These are phyloP conservation scores for Physocephala rufipes DNA, from an alignment of 2,888 invertebrate genomes.

Conservation along the genomic window DNA sequence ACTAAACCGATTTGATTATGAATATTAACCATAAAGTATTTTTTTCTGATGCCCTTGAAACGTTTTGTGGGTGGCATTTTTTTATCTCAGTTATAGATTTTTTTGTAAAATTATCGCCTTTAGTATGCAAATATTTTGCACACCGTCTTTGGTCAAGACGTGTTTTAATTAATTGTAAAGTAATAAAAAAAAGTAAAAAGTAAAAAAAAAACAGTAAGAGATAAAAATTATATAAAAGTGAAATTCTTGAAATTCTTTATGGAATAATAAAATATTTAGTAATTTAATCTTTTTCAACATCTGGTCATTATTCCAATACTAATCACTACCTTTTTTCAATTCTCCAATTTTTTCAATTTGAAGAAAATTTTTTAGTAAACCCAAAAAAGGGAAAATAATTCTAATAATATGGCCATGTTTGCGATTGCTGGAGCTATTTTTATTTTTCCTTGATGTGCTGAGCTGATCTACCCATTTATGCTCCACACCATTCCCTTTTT, in stretches of 20 bases:
- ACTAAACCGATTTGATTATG: too few relatives aligned
- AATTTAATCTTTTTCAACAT: background rate
- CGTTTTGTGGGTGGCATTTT: conserved; percentile 21
- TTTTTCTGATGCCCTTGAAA: conserved; percentile 15
- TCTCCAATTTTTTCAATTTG: too few relatives aligned
- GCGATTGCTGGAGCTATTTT: background rate
- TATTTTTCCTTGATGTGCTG: conserved; percentile 3
- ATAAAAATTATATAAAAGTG: too few relatives aligned
- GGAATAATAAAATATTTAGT: background rate
- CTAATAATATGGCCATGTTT: background rate
- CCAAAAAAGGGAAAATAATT: too few relatives aligned
- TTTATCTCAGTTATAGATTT: background rate
- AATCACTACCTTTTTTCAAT: too few relatives aligned
- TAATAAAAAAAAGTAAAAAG: background rate
- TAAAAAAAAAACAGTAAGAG: background rate
- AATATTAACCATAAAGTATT: background rate
- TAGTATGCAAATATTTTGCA: conserved; percentile 22
- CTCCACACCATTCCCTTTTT: background rate
- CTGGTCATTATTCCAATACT: background rate
- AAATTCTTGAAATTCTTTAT: too few relatives aligned
- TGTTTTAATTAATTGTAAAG: conserved; percentile 1
- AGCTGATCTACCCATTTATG: background rate
- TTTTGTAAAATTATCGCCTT: background rate
- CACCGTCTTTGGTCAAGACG: conserved; percentile 23
- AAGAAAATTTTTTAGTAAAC: too few relatives aligned